These are phyloP conservation scores for Epinotia demarniana DNA, from an alignment of 2,888 invertebrate species.

Conservation along the genomic window DNA sequence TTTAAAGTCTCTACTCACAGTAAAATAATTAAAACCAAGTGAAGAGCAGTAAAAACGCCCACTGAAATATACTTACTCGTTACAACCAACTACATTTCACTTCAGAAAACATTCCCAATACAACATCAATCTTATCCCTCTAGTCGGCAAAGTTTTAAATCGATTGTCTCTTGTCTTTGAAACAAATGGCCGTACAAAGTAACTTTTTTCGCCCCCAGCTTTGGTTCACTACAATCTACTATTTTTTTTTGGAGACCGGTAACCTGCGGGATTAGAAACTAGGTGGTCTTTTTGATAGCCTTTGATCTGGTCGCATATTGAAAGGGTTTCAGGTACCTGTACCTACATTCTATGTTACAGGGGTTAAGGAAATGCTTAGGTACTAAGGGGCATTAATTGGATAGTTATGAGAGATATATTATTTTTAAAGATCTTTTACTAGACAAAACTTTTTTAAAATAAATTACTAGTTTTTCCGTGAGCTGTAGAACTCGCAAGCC, in stretches of 20 bases:
- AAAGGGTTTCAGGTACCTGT: not conserved
- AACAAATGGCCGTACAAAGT: constrained; percentile 36
- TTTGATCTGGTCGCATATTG: constrained; percentile 29
- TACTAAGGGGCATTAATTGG: too few species aligned
- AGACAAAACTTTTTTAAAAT: too few species aligned
- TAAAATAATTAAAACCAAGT: not conserved
- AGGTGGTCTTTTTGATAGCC: constrained; percentile 25
- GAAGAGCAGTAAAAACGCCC: not conserved
- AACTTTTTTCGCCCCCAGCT: constrained; percentile 39
- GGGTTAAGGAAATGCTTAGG: too few species aligned
- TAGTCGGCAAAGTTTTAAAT: constrained; percentile 14
- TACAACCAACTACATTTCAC: constrained; percentile 10
- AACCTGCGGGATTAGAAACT: constrained; percentile 33
- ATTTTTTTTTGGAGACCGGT: constrained; percentile 21
- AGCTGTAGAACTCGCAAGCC: too few species aligned
- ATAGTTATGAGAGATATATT: too few species aligned
- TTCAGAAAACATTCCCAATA: constrained; percentile 9
- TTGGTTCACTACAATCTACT: constrained; percentile 23
- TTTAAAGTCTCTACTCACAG: not conserved
- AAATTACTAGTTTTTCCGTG: too few species aligned
- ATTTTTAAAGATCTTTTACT: too few species aligned
- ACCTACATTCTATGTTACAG: too few species aligned
- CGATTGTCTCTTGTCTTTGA: not conserved
- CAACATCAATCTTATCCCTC: constrained; percentile 13
- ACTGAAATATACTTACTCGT: not conserved